Percentiles rank a stretch among this genome's conserved stretches.
These are phyloP conservation scores for Rhodinocichla rosea DNA, from an alignment of 2,113 vertebrate species.

Conservation along the genomic window DNA sequence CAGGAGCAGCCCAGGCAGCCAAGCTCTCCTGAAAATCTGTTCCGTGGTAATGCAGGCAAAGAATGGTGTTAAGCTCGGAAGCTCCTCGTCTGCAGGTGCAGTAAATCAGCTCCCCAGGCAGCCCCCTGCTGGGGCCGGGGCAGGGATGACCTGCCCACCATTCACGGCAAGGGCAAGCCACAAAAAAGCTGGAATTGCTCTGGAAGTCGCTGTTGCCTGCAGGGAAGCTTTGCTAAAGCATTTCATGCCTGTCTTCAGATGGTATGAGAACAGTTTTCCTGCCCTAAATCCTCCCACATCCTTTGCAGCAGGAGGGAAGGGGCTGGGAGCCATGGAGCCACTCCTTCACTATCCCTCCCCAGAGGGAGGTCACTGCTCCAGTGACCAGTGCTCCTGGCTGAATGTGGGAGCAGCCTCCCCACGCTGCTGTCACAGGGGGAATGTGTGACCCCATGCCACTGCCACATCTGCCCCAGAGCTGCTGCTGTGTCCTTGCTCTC, in stretches of 20 bases:
- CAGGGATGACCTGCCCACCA: not conserved
- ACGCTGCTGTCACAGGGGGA: not conserved
- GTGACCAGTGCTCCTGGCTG: not conserved
- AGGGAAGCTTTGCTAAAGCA: conserved; percentile 32
- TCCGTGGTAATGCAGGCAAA: not conserved
- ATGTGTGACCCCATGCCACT: not conserved
- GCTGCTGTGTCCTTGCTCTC: not conserved
- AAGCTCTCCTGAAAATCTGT: not conserved
- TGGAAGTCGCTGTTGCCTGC: not conserved
- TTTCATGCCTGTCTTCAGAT: conserved; percentile 34
- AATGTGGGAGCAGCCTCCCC: not conserved
- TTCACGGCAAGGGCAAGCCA: not conserved
- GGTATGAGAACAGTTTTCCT: not conserved
- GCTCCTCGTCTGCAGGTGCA: not conserved
- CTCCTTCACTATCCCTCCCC: not conserved
- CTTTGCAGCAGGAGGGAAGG: not conserved
- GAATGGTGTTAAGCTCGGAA: not conserved
- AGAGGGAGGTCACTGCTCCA: not conserved
- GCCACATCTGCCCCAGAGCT: not conserved
- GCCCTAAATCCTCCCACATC: conserved; percentile 15
- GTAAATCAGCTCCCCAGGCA: not conserved
- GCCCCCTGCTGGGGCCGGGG: not conserved
- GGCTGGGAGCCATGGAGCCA: fast-evolving
- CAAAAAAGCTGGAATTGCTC: not conserved
- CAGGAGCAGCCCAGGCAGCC: not conserved